A percentile compares a stretch with the other conserved stretches of the same genome.
phyloP scores from a whole-genome alignment of 2,113 vertebrate species.

The Actenoides lindsayi region DNA sequence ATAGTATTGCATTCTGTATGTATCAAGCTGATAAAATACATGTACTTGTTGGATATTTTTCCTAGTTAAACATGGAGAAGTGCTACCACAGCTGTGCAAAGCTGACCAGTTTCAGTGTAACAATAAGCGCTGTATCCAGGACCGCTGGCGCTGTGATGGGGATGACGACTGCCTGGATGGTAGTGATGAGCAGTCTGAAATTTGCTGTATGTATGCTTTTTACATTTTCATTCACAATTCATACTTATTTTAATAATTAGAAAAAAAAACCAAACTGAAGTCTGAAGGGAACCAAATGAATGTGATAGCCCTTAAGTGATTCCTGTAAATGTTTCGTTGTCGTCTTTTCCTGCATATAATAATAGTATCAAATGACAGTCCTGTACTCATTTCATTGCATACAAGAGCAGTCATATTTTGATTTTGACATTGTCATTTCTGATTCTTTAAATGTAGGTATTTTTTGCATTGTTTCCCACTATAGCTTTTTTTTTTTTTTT shows the following conservation, averaged over 20 bases:
- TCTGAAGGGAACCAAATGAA: neutral
- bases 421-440: neutral
- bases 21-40: neutral
- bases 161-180: slow-evolving; percentile 96
- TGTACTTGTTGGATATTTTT: neutral
- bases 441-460: neutral
- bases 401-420: neutral
- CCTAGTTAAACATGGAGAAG: slow-evolving; percentile 77
- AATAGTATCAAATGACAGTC: neutral
- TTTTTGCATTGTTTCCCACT: neutral
- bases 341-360: fast-evolving
- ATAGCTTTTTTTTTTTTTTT: neutral
- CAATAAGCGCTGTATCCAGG: slow-evolving; percentile 90
- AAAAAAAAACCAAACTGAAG: too few relatives aligned
- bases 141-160: slow-evolving; percentile 92
- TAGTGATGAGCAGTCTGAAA: slow-evolving; percentile 87
- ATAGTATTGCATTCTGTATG: neutral
- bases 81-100: slow-evolving; percentile 80
- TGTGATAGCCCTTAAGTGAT: neutral
- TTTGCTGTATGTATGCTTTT: slow-evolving; percentile 84
- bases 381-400: fast-evolving
- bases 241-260: fast-evolving
- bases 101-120: slow-evolving; percentile 91
- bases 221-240: neutral
- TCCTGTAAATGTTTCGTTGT: neutral